A percentile compares a stretch with the other conserved stretches of the same genome.
Conservation (phyloP, 2,888 invertebrate genomes). For the Rhodophaea formosa region DNA sequence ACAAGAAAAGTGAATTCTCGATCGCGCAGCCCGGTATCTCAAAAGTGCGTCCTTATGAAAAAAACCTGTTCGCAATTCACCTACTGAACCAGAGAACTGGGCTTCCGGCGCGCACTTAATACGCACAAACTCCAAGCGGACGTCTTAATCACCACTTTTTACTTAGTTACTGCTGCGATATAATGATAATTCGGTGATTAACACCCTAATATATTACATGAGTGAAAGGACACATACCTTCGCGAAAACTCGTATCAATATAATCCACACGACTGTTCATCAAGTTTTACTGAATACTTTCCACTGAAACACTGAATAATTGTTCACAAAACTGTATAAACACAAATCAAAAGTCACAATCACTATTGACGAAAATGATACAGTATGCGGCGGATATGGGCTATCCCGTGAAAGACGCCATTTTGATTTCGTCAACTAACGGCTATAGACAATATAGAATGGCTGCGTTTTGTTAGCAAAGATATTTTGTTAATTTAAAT, state of each 20-base stretch:
- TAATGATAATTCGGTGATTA: slow-evolving; percentile 46
- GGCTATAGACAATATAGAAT: slow-evolving; percentile 58
- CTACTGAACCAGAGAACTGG: slow-evolving; percentile 63
- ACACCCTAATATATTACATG: slow-evolving; percentile 59
- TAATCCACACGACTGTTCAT: slow-evolving; percentile 43
- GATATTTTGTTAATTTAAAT: too few relatives aligned
- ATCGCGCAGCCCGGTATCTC: slow-evolving; percentile 51
- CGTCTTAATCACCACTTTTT: slow-evolving; percentile 22
- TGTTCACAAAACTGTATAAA: slow-evolving; percentile 62
- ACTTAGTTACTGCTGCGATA: slow-evolving; percentile 17
- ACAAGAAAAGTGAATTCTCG: slow-evolving; percentile 46
- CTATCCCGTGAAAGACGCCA: slow-evolving; percentile 77
- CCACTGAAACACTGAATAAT: slow-evolving; percentile 54
- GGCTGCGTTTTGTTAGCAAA: slow-evolving; percentile 33
- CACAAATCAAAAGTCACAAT: slow-evolving; percentile 58
- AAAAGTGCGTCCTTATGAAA: slow-evolving; percentile 45
- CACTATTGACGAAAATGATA: slow-evolving; percentile 53
- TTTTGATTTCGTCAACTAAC: slow-evolving; percentile 81
- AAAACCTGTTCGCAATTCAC: slow-evolving; percentile 70
- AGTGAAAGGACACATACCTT: slow-evolving; percentile 80
- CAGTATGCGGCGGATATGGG: slow-evolving; percentile 71
- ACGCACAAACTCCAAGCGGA: slow-evolving; percentile 31
- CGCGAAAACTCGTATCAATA: slow-evolving; percentile 45
- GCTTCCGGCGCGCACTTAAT: slow-evolving; percentile 52
- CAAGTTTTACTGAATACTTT: slow-evolving; percentile 40